These are phyloP conservation scores for Antheraea assamensis DNA, from an alignment of 2,888 invertebrate genomes.

Conservation along the genomic window DNA sequence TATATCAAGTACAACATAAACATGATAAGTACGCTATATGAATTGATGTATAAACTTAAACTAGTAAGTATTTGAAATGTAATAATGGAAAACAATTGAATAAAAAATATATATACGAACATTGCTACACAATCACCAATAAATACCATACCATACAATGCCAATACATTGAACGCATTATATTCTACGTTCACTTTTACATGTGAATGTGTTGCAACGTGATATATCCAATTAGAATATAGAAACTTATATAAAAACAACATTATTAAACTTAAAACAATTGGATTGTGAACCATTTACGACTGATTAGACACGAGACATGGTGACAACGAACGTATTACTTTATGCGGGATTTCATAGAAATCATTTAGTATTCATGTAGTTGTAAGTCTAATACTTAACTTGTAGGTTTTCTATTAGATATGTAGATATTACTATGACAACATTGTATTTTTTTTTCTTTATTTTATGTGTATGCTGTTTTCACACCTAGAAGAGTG, in stretches of 20 bases:
- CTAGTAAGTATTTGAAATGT: too few species aligned
- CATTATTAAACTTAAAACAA: not conserved
- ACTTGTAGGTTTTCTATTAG: not conserved
- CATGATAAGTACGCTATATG: too few species aligned
- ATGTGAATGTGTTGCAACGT: conserved; percentile 3
- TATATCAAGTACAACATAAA: too few species aligned
- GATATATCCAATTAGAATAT: not conserved
- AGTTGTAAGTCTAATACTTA: not conserved
- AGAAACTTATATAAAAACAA: not conserved
- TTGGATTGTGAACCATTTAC: not conserved
- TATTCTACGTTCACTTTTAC: not conserved
- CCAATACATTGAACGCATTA: not conserved
- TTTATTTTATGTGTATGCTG: too few species aligned
- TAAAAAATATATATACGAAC: too few species aligned
- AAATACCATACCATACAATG: too few species aligned
- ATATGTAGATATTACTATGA: not conserved
- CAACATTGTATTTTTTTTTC: too few species aligned
- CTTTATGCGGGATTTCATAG: not conserved
- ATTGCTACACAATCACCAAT: too few species aligned
- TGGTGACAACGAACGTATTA: not conserved
- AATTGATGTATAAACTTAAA: too few species aligned
- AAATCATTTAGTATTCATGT: not conserved
- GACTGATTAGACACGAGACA: not conserved
- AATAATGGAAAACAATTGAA: too few species aligned
- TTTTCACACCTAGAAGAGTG: too few species aligned